phyloP scores from a whole-genome alignment of 30 jellyfish, hydroid and myxozoan genomes.

The Hydractinia echinata region DNA sequence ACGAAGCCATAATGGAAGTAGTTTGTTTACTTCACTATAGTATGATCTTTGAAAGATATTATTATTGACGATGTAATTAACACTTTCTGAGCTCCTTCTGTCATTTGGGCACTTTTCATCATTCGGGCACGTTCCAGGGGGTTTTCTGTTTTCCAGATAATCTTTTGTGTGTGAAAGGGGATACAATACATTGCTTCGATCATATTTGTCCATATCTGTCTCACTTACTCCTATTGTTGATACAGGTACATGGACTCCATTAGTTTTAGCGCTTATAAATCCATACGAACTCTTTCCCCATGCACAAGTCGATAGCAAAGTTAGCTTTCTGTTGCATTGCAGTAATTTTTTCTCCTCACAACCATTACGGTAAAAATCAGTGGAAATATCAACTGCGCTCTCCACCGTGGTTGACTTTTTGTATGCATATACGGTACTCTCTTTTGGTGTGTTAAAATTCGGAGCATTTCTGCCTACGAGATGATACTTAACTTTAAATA shows the following conservation, averaged over 20 bases:
- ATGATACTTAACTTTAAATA: not conserved
- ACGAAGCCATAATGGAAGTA: slow-evolving; percentile 25
- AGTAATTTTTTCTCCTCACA: not conserved
- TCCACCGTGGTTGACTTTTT: not conserved
- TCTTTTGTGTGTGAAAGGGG: not conserved
- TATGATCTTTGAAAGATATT: slow-evolving; percentile 12
- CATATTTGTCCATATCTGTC: not conserved
- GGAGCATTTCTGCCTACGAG: slow-evolving; percentile 28
- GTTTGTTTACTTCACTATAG: not conserved
- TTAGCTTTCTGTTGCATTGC: not conserved
- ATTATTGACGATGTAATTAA: not conserved
- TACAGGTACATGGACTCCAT: not conserved
- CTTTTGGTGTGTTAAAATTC: not conserved
- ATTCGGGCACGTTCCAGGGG: not conserved
- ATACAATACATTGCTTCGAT: not conserved
- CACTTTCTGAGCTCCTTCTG: not conserved
- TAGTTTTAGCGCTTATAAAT: not conserved
- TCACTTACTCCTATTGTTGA: slow-evolving; percentile 12
- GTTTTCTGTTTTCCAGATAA: slow-evolving; percentile 9
- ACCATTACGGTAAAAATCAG: not conserved
- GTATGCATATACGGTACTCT: not conserved
- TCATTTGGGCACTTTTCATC: not conserved
- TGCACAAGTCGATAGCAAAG: not conserved
- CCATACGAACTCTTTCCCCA: not conserved
- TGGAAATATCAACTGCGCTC: not conserved